Evolutionary conservation across 35 echinoderm and acorn worm genomes (phyloP).

Genomic region (Ptychodera flava): DNA sequence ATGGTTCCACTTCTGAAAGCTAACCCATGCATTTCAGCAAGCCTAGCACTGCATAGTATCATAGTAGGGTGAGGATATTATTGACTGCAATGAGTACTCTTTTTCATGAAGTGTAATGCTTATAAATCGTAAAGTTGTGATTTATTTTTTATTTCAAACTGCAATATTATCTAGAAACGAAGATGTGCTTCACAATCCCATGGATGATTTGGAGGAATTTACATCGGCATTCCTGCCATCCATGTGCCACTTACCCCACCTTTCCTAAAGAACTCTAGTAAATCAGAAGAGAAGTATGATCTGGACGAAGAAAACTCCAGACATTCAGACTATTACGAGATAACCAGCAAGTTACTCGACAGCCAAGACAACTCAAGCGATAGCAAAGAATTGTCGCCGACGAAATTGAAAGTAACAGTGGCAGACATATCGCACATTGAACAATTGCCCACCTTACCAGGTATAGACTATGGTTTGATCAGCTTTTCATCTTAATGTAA

Average conservation of each 20-base stretch:
- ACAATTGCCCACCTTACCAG: neutral
- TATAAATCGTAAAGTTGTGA: no score
- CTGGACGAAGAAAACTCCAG: neutral
- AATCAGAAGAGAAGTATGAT: neutral
- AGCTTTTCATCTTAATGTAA: no score
- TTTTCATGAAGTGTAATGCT: no score
- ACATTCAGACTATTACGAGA: neutral
- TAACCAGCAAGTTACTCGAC: neutral
- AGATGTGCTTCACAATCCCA: no score
- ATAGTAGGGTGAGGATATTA: no score
- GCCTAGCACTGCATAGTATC: no score
- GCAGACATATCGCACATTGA: neutral
- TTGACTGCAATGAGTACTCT: no score
- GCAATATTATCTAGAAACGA: neutral
- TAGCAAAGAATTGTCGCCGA: neutral
- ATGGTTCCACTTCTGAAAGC: no score
- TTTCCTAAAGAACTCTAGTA: neutral
- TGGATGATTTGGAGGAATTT: no score
- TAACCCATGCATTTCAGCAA: no score
- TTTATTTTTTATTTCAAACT: neutral
- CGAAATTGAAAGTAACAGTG: neutral
- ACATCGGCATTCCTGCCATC: neutral
- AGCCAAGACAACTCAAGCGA: neutral
- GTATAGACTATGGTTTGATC: no score
- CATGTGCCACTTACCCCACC: neutral